Conservation (phyloP, 53 echinoderm and acorn worm genomes). For the Temnopleurus reevesii region DNA sequence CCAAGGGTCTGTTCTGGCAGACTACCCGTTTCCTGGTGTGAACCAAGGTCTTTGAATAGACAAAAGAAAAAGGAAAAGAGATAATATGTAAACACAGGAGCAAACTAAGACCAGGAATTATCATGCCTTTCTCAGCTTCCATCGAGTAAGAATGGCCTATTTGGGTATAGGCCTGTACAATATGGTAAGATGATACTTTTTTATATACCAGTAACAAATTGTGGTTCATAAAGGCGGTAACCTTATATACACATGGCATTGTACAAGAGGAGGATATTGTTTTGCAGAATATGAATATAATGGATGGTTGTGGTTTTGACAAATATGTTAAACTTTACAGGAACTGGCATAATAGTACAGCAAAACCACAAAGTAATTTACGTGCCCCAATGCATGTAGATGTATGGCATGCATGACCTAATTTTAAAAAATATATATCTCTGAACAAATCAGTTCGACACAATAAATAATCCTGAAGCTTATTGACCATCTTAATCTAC, state of each 20-base stretch:
- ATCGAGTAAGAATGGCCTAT: not conserved
- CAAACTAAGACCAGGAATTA: conserved; percentile 1
- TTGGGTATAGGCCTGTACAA: not conserved
- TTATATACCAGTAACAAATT: not conserved
- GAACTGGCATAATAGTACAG: not conserved
- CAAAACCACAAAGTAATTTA: not conserved
- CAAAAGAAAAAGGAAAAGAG: not conserved
- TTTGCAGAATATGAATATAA: not conserved
- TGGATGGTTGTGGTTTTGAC: not conserved
- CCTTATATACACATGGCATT: not conserved
- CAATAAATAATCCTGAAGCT: too few species aligned
- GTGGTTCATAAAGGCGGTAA: not conserved
- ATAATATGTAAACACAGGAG: conserved; percentile 30
- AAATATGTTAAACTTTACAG: not conserved
- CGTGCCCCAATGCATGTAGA: too few species aligned
- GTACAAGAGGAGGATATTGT: not conserved
- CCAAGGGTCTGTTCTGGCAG: too few species aligned
- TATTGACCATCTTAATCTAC: too few species aligned
- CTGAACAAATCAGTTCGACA: too few species aligned
- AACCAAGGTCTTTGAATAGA: not conserved
- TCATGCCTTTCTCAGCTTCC: not conserved
- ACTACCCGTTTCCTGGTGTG: conserved; percentile 21
- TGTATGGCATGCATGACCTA: not conserved
- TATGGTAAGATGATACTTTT: not conserved
- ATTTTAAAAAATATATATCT: too few species aligned